Conservation (phyloP, 2,113 vertebrate genomes). For the Alexandromys fortis region DNA sequence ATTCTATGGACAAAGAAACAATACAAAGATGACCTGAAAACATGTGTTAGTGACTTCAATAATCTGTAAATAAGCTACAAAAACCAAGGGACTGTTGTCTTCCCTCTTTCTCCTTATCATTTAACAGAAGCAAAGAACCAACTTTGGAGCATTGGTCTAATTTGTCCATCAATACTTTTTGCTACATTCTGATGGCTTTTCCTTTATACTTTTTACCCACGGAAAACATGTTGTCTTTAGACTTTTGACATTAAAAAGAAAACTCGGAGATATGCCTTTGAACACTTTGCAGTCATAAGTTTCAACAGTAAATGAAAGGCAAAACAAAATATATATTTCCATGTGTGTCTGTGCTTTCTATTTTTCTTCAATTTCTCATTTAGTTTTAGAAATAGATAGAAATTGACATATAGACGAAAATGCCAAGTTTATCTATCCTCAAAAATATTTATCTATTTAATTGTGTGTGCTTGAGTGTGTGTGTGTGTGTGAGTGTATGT, state of each 20-base stretch:
- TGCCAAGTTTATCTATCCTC: not conserved
- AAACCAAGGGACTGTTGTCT: not conserved
- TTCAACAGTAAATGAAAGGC: not conserved
- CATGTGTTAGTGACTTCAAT: not conserved
- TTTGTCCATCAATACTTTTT: not conserved
- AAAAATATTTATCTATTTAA: not conserved
- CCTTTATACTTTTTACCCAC: not conserved
- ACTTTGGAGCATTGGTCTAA: not conserved
- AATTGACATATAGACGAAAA: not conserved
- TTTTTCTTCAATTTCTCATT: slow-evolving; percentile 13
- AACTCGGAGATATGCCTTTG: not conserved
- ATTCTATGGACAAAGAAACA: not conserved
- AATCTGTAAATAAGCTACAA: slow-evolving; percentile 11
- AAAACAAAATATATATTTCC: not conserved
- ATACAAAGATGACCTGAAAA: not conserved
- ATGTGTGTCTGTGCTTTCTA: not conserved
- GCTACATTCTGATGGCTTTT: not conserved
- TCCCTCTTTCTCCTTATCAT: not conserved
- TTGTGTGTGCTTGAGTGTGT: not conserved
- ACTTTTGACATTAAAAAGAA: not conserved
- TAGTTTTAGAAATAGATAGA: not conserved
- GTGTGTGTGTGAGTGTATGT: not conserved
- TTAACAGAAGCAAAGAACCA: not conserved
- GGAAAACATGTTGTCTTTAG: not conserved
- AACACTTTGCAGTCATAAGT: not conserved